Percentiles rank a stretch among this genome's conserved stretches.
Conservation (phyloP, 2,888 invertebrate species). For the Brachyptera risi region DNA sequence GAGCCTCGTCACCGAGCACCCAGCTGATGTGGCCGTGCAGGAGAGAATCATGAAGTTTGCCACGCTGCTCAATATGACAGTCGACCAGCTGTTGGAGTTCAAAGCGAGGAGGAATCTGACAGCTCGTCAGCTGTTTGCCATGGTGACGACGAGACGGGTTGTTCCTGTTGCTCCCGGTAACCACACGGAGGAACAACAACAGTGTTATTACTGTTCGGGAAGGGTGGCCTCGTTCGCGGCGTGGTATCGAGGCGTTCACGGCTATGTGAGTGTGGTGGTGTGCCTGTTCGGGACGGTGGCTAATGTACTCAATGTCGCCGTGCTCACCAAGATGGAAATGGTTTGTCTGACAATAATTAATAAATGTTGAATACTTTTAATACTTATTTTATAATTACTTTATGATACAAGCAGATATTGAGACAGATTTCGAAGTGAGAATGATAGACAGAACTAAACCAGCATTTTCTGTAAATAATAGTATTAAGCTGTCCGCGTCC, state of each 20-base stretch:
- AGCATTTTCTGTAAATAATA: no score
- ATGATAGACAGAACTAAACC: no score
- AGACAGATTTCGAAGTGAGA: no score
- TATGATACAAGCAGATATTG: no score
- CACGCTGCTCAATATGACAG: not conserved
- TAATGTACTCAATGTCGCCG: constrained; percentile 87
- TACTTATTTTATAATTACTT: no score
- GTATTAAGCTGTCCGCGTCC: no score
- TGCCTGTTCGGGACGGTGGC: constrained; percentile 87
- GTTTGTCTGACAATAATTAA: not conserved
- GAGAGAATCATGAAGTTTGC: no score
- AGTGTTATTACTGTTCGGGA: constrained; percentile 50
- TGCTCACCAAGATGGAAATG: constrained; percentile 87
- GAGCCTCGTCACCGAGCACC: no score
- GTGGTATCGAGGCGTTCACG: constrained; percentile 71
- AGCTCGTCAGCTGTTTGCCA: not conserved
- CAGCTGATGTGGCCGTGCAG: no score
- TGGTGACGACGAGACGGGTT: not conserved
- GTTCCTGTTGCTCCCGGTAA: not conserved
- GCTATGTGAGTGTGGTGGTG: constrained; percentile 79
- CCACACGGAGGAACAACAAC: not conserved
- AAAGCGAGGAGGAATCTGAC: not conserved
- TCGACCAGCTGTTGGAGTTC: not conserved
- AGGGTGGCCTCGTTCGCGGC: constrained; percentile 58
- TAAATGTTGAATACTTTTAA: no score